Evolutionary conservation across 2,113 vertebrate genomes (phyloP).

Genomic region (Ciconia stormi): DNA sequence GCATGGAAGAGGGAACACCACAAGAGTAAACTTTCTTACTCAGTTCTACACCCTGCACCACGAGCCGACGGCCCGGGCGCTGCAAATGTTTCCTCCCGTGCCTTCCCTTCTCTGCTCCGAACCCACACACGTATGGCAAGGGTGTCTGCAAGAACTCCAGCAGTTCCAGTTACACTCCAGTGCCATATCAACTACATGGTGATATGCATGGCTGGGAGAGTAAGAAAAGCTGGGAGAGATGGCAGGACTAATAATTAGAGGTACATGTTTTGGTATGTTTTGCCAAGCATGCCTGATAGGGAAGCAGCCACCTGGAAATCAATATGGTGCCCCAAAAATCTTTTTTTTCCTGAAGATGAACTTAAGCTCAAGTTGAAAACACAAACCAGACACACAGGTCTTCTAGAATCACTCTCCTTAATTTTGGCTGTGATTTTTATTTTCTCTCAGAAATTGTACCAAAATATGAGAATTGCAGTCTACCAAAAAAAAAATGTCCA

Average conservation of each 20-base stretch:
- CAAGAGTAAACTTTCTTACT: not conserved
- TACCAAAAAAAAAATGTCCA: not conserved
- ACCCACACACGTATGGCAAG: rapidly evolving
- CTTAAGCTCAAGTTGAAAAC: not conserved
- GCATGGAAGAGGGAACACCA: not conserved
- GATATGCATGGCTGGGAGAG: rapidly evolving
- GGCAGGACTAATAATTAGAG: not conserved
- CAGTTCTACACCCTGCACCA: not conserved
- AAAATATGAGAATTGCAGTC: not conserved
- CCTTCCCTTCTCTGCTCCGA: not conserved
- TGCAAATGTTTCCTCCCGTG: not conserved
- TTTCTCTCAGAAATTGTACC: not conserved
- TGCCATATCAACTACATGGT: not conserved
- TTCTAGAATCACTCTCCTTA: not conserved
- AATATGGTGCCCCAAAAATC: not conserved
- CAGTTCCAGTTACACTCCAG: not conserved
- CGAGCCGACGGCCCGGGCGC: rapidly evolving
- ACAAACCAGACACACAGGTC: not conserved
- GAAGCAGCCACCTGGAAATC: not conserved
- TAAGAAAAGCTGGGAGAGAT: not conserved
- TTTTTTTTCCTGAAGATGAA: not conserved
- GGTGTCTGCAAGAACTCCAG: not conserved
- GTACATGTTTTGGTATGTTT: not conserved
- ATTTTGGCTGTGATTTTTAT: not conserved
- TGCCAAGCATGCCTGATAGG: not conserved